These are phyloP conservation scores for Stegostoma tigrinum DNA, from an alignment of 2,113 vertebrate species.

Conservation along the genomic window DNA sequence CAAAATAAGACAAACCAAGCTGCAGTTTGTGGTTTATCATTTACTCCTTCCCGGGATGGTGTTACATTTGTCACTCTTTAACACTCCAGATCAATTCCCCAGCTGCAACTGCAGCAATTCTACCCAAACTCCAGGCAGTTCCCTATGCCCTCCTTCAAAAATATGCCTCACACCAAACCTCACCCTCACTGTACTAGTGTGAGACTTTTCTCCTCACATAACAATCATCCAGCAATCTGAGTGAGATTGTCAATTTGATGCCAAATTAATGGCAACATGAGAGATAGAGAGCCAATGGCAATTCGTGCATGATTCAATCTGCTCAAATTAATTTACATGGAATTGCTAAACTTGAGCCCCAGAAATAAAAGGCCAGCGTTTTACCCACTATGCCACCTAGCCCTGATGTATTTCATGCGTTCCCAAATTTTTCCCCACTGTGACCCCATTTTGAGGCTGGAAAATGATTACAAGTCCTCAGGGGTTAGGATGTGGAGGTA, in stretches of 20 bases:
- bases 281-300: background rate
- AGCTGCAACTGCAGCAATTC: background rate
- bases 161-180: background rate
- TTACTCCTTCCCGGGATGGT: background rate
- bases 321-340: background rate
- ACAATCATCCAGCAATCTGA: background rate
- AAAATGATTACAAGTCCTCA: too few species aligned
- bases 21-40: background rate
- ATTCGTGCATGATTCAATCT: background rate
- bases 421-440: too few species aligned
- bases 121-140: background rate
- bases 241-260: background rate
- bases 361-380: background rate
- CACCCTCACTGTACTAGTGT: background rate
- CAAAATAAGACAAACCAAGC: background rate
- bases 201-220: background rate
- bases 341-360: background rate
- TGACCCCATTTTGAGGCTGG: too few species aligned
- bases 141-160: background rate
- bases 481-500: too few species aligned
- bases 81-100: background rate
- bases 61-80: background rate
- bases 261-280: background rate
- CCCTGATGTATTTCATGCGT: background rate
- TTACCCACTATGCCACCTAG: background rate